Conservation (phyloP, 2,113 vertebrate genomes). For the Platichthys flesus region DNA sequence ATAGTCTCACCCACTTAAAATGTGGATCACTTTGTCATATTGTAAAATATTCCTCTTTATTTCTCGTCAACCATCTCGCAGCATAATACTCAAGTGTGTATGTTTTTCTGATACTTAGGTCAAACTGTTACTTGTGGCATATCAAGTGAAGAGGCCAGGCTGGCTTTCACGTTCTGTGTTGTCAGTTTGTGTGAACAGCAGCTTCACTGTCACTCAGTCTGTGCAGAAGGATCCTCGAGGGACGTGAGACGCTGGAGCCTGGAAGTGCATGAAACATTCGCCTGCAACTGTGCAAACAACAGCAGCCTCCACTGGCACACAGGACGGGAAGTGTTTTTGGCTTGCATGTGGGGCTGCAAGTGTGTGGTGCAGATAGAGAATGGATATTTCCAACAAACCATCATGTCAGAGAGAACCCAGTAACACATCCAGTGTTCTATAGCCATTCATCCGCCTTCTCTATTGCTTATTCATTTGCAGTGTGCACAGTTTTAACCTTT, state of each 20-base stretch:
- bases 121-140: background rate
- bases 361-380: background rate
- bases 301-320: slow-evolving; percentile 48
- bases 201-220: slow-evolving; percentile 2
- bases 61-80: background rate
- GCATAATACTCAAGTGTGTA: background rate
- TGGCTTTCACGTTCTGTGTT: background rate
- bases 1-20: background rate
- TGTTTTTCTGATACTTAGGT: background rate
- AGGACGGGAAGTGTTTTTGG: background rate
- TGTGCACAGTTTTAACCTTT: background rate
- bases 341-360: slow-evolving; percentile 10
- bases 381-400: background rate
- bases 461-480: no score
- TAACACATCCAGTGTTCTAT: background rate
- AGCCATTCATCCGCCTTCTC: background rate
- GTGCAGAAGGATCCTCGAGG: slow-evolving; percentile 17
- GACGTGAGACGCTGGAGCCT: slow-evolving; percentile 38
- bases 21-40: background rate
- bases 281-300: slow-evolving; percentile 18
- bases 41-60: no score
- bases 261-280: slow-evolving; percentile 53
- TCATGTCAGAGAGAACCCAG: background rate
- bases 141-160: background rate
- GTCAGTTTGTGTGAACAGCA: slow-evolving; percentile 12